Evolutionary conservation across 2,113 vertebrate species (phyloP).

Genomic region (Otis tarda): DNA sequence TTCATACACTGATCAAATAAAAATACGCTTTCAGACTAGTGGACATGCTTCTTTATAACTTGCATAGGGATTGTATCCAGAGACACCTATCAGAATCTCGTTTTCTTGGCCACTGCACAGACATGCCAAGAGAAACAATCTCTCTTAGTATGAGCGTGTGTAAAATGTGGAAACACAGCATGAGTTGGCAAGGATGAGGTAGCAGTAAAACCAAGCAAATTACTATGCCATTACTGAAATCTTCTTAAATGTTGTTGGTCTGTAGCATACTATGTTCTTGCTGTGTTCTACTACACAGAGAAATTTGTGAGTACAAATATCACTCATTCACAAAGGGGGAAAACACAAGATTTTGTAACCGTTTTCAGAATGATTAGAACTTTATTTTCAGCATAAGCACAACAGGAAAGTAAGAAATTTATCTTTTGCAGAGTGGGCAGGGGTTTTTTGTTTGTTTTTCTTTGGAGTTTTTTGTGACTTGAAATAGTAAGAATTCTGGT

Average conservation of each 20-base stretch:
- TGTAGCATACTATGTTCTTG: background rate
- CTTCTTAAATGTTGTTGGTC: background rate
- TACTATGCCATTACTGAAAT: background rate
- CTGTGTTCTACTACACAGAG: background rate
- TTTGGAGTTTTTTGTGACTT: rapidly evolving
- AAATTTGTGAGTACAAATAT: background rate
- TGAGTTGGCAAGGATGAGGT: background rate
- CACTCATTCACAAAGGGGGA: background rate
- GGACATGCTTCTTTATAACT: background rate
- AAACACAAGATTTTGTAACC: background rate
- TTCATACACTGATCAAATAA: background rate
- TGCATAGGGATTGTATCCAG: background rate
- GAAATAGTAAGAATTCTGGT: background rate
- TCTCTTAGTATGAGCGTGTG: background rate
- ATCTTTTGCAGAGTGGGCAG: rapidly evolving
- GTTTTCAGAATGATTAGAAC: background rate
- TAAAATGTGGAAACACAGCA: slow-evolving; percentile 7
- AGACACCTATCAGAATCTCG: background rate
- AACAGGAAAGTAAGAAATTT: background rate
- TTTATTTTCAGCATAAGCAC: background rate
- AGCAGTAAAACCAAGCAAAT: slow-evolving; percentile 12
- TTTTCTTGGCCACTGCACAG: background rate
- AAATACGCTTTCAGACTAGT: background rate
- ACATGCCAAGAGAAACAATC: background rate
- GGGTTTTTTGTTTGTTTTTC: background rate